Evolutionary conservation across 2,888 invertebrate genomes (phyloP).

Genomic region (Nezara viridula): DNA sequence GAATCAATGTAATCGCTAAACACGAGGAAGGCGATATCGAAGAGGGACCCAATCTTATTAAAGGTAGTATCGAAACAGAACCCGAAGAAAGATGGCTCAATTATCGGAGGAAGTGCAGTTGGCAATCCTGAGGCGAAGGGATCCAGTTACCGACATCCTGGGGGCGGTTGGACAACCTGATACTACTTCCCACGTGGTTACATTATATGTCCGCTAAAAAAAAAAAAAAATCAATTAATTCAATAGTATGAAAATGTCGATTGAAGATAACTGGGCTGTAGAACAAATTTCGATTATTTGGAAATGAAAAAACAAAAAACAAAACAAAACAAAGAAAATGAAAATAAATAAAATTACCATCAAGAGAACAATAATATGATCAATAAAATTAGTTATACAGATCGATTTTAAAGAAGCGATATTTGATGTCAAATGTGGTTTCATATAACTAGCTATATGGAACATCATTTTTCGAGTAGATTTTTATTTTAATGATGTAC

Average conservation of each 20-base stretch:
- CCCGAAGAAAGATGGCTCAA: neutral
- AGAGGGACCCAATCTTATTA: neutral
- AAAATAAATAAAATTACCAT: too few relatives aligned
- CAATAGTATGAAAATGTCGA: neutral
- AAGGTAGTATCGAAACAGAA: neutral
- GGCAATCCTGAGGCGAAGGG: neutral
- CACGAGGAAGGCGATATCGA: neutral
- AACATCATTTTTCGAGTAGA: too few relatives aligned
- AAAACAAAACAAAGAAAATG: too few relatives aligned
- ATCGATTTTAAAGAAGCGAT: too few relatives aligned
- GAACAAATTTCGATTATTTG: too few relatives aligned
- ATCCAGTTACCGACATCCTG: conserved; percentile 13
- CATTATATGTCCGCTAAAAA: neutral
- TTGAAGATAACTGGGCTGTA: too few relatives aligned
- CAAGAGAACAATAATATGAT: too few relatives aligned
- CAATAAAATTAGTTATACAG: too few relatives aligned
- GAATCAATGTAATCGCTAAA: neutral
- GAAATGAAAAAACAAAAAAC: too few relatives aligned
- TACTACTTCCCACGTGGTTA: neutral
- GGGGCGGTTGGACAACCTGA: conserved; percentile 20
- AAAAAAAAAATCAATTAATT: neutral
- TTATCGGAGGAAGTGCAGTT: conserved; percentile 40
- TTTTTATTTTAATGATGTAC: too few relatives aligned
- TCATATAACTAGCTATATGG: too few relatives aligned
- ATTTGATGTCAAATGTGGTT: too few relatives aligned